Evolutionary conservation across 30 jellyfish, hydroid and myxozoan genomes (phyloP).

Genomic region (Turritopsis rubra): DNA sequence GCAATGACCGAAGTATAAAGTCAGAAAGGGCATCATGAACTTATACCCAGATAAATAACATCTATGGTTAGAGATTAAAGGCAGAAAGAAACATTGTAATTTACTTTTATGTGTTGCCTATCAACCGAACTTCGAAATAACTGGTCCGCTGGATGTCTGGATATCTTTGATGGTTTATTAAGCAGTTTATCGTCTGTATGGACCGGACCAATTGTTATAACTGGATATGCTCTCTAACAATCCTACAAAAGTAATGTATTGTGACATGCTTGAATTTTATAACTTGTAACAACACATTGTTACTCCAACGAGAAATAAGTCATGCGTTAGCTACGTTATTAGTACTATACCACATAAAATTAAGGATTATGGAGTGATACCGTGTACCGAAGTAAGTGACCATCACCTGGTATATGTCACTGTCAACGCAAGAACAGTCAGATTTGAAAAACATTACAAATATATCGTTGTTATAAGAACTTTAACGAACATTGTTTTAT

Average conservation of each 20-base stretch:
- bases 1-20: constrained; percentile 11
- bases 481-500: too few relatives aligned
- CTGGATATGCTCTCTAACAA: not conserved
- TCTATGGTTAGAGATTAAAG: constrained; percentile 1
- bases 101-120: not conserved
- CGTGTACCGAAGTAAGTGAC: not conserved
- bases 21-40: constrained; percentile 2
- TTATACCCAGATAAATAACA: not conserved
- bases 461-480: too few relatives aligned
- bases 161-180: not conserved
- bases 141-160: not conserved
- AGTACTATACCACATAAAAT: not conserved
- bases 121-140: not conserved
- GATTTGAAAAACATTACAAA: too few relatives aligned
- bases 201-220: not conserved
- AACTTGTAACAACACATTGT: constrained; percentile 1
- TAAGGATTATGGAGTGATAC: not conserved
- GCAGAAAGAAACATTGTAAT: not conserved
- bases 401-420: not conserved
- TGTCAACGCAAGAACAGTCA: too few relatives aligned
- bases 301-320: constrained; percentile 8
- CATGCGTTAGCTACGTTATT: not conserved
- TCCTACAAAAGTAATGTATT: not conserved
- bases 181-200: constrained; percentile 2
- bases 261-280: not conserved